These are phyloP conservation scores for Achroia grisella DNA, from an alignment of 1,140 invertebrate species.

Conservation along the genomic window DNA sequence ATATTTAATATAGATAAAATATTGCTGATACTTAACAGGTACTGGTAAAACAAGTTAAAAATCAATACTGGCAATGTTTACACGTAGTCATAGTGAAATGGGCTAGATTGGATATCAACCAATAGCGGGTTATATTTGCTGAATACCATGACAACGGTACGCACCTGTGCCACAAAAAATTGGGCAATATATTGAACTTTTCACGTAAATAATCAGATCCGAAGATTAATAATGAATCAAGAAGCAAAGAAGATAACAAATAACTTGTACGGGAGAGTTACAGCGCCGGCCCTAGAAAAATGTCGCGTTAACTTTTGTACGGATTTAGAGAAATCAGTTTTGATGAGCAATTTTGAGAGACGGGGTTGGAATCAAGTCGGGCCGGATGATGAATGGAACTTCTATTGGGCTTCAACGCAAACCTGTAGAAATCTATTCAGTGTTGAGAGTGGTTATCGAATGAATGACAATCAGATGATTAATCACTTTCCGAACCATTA, in stretches of 20 bases:
- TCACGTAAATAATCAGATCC: constrained; percentile 4
- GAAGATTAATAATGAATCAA: constrained; percentile 30
- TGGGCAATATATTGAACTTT: constrained; percentile 19
- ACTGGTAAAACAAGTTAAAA: constrained; percentile 20
- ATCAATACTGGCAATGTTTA: constrained; percentile 33
- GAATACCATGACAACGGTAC: constrained; percentile 26
- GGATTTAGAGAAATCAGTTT: constrained; percentile 96
- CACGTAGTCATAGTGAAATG: constrained; percentile 37
- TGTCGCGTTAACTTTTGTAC: constrained; percentile 87
- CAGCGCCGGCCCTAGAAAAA: constrained; percentile 45
- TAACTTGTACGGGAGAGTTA: constrained; percentile 42
- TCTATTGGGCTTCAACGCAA: constrained; percentile 95
- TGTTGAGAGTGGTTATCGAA: constrained; percentile 92
- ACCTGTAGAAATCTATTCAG: constrained; percentile 94
- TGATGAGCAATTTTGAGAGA: constrained; percentile 95
- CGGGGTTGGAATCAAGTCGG: constrained; percentile 93
- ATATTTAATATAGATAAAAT: no score
- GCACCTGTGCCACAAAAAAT: constrained; percentile 22
- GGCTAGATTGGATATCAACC: constrained; percentile 22
- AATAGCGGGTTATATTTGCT: constrained; percentile 24
- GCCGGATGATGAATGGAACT: constrained; percentile 96
- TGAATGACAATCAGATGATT: constrained; percentile 93
- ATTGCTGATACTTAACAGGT: background rate
- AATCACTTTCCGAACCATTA: constrained; percentile 97
- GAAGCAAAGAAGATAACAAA: constrained; percentile 39